Percentiles rank a stretch among this genome's conserved stretches.
Evolutionary conservation across 2,113 vertebrate genomes (phyloP).

Genomic region (Bostrychus sinensis): DNA sequence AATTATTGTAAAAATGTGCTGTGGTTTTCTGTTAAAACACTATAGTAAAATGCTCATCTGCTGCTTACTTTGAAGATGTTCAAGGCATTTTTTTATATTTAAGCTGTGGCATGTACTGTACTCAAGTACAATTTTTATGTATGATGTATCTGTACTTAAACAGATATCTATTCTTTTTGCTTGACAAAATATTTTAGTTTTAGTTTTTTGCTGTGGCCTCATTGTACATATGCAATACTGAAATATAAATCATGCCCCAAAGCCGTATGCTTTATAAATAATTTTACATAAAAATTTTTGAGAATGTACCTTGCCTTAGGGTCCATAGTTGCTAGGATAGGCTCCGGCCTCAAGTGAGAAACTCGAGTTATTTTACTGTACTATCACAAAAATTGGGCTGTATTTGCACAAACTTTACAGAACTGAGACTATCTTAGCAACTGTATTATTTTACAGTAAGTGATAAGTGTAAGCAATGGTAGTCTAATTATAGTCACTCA

Average conservation of each 20-base stretch:
- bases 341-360: too few relatives aligned
- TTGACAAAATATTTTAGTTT: too few relatives aligned
- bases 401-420: neutral
- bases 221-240: neutral
- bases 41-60: neutral
- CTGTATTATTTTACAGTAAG: neutral
- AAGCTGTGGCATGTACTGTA: too few relatives aligned
- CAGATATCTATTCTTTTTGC: too few relatives aligned
- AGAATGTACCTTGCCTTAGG: too few relatives aligned
- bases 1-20: neutral
- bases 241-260: neutral
- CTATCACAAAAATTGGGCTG: neutral
- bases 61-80: neutral
- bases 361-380: neutral
- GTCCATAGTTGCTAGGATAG: too few relatives aligned
- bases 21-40: slow-evolving; percentile 1
- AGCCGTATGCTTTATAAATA: neutral
- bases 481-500: slow-evolving; percentile 24
- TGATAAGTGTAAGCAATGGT: neutral
- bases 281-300: too few relatives aligned
- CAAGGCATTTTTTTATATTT: too few relatives aligned
- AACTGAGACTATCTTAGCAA: neutral
- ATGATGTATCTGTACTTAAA: too few relatives aligned
- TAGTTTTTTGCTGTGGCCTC: neutral
- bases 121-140: too few relatives aligned